Evolutionary conservation across 2,888 invertebrate species (phyloP).

Genomic region (Rhyacophila evoluta): DNA sequence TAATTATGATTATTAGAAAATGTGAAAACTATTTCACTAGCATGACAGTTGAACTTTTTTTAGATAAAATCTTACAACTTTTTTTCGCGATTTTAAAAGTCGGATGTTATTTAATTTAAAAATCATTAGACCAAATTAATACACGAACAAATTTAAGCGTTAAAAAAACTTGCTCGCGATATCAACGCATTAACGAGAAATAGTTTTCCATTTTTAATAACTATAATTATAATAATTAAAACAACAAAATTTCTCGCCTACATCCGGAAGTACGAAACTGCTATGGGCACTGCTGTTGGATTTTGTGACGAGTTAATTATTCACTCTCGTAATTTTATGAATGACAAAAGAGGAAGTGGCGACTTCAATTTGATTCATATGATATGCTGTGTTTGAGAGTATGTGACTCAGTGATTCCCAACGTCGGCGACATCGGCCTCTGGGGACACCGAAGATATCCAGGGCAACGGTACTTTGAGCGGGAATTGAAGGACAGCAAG

Average conservation of each 20-base stretch:
- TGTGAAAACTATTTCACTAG: too few species aligned
- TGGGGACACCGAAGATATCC: too few species aligned
- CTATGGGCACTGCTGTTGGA: background rate
- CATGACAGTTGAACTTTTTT: too few species aligned
- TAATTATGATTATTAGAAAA: too few species aligned
- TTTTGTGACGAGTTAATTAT: background rate
- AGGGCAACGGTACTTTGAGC: too few species aligned
- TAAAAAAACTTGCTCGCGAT: background rate
- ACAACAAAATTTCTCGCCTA: constrained; percentile 9
- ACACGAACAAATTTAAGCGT: too few species aligned
- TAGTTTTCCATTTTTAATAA: background rate
- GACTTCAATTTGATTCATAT: constrained; percentile 7
- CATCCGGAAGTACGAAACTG: background rate
- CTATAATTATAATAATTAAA: background rate
- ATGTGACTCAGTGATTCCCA: background rate
- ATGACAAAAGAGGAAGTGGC: background rate
- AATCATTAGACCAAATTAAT: too few species aligned
- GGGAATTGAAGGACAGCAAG: too few species aligned
- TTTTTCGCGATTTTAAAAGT: too few species aligned
- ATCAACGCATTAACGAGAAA: background rate
- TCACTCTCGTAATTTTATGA: background rate
- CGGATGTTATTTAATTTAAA: too few species aligned
- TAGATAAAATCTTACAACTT: too few species aligned
- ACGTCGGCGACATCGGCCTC: too few species aligned
- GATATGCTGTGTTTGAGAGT: background rate